Base-by-base conservation (phyloP, 2,113 vertebrate genomes). In the Vicugna pacos region DNA sequence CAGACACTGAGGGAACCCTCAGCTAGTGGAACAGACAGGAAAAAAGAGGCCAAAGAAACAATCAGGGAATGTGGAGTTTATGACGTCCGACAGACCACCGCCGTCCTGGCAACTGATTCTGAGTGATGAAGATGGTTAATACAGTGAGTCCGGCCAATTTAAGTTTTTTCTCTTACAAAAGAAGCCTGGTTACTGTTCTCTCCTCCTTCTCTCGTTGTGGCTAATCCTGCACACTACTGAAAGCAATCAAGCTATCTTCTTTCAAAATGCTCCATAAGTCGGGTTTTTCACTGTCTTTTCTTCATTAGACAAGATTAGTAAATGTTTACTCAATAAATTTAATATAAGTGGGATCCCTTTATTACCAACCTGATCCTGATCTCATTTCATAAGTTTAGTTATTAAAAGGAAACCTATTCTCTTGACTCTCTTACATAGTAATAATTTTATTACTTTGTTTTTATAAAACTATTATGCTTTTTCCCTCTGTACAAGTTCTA, bases 291-390 rank as follows among this genome's bases (percentile, higher is more conserved):
- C 69, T 86, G 46, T 60, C 64, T 76, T 56, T 80, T 32, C 79
- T 92, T 92, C 58, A 89, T 93, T 76, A 65, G 46, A 62, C 20
- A 83, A 38, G 16, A 70, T 89, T 89, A 91, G 60, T 89, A 91
- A 91, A 93, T 69, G 73, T 77, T 92, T 73, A 87, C 38, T 93
- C 64, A 93, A 94, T 32, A 95, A 73, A 79, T 82, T 92, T 93
- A 88, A 79, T 83, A 94, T 77, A 93, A 94, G 89, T 64, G 50
- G 30, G 19, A 69, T 58, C 35, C 20, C 22, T 87, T 86, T 87
- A 94, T 94, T 92, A 90, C 4, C 87, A 97, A 32, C 38, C 52
- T 80, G 62, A 92, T 87, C 30, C 91, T 92, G 76, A 96, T 83
- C 35, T 94, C 54, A 95, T 73, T 92, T 93, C 14, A 38, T 75